Base-by-base conservation (phyloP, 1,140 invertebrate species). In the Drosophila miranda region DNA sequence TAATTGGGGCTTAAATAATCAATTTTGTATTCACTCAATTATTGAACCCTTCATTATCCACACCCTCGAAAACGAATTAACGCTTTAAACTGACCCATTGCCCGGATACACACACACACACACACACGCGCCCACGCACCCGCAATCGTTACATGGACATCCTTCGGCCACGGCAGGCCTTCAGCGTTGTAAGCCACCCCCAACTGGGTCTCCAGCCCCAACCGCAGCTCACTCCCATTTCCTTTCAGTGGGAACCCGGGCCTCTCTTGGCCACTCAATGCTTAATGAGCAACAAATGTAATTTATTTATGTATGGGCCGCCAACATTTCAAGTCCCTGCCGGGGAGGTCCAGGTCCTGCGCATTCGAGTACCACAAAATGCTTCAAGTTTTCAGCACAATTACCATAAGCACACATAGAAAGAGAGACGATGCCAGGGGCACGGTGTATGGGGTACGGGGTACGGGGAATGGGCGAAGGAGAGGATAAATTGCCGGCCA, bases 231-330 rank as follows among this genome's bases (percentile, higher is more conserved):
- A 38, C 34, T 38, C 34, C 34, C 34, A 38, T 38, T 38, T 38
- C 34, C 34, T 38, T 38, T 38, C 34, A 38, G 34, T 38, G 34
- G 11, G 34, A 4, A 11, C 3, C 9, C 3, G 34, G 11, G 34
- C 9, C 38, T 67, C 75, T 86, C 81, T 69, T 66, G 81, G 73
- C 81, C 81, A 84, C 81, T 84, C 81, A 86, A 77, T 79, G 81
- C 78, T 84, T 84, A 84, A 84, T 84, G 81, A 84, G 81, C 82
- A 86, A 86, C 81, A 86, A 86, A 86, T 86, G 81, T 86, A 86
- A 86, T 86, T 86, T 86, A 86, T 86, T 84, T 84, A 84, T 84
- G 63, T 62, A 62, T 58, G 56, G 51, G 44, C 68, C 72, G 71
- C 57, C 53, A 66, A 70, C 78, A 69, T 71, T 76, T 60, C 71